Conservation (phyloP, 2,113 vertebrate genomes). For the Trochalopteron elliotii region DNA sequence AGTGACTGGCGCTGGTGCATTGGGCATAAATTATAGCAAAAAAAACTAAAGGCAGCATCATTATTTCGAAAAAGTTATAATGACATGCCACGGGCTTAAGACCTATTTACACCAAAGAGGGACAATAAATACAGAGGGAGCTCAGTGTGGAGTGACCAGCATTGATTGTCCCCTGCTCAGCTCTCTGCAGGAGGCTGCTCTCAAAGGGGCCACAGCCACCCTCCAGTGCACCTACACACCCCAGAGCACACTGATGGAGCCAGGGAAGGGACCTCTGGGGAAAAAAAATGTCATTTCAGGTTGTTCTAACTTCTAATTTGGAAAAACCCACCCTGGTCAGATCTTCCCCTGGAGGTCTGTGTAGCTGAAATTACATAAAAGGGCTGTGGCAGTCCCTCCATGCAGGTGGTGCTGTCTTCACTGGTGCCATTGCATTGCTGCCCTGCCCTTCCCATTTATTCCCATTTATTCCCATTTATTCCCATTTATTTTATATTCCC, state of each 20-base stretch:
- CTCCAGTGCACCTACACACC: fast-evolving
- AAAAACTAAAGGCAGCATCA: constrained; percentile 62
- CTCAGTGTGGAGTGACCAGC: constrained; percentile 20
- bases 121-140: constrained; percentile 50
- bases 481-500: neutral
- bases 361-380: fast-evolving
- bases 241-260: fast-evolving
- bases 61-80: constrained; percentile 69
- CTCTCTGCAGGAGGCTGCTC: neutral
- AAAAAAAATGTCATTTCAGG: neutral
- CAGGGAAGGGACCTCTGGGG: neutral
- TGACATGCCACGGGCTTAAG: constrained; percentile 62
- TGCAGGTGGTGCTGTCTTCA: neutral
- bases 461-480: too few relatives aligned
- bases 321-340: neutral
- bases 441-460: neutral
- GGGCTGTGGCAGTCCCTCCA: fast-evolving
- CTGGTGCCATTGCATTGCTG: fast-evolving
- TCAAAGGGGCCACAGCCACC: fast-evolving
- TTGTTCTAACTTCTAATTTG: neutral
- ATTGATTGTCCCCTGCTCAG: neutral
- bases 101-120: constrained; percentile 64
- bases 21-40: constrained; percentile 89
- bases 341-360: neutral
- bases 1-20: constrained; percentile 81